Percentiles rank a stretch among this genome's conserved stretches.
Conservation (phyloP, 2,113 vertebrate species). For the Xiphias gladius region DNA sequence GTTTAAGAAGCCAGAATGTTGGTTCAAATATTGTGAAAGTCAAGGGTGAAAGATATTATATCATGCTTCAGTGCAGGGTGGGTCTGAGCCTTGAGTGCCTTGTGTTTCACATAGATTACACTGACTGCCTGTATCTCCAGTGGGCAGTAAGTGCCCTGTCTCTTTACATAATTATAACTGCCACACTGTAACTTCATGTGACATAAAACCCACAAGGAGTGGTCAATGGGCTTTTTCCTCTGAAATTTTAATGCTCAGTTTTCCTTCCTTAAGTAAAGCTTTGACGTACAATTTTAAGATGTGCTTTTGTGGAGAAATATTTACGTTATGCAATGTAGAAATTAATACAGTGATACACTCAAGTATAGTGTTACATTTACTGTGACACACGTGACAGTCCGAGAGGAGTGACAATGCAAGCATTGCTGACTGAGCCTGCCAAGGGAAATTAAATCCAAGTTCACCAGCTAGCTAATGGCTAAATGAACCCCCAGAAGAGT, state of each 20-base stretch:
- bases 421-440: not conserved
- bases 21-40: not conserved
- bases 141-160: not conserved
- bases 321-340: no score
- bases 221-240: not conserved
- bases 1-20: not conserved
- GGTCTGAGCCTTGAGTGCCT: constrained; percentile 2
- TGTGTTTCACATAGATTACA: constrained; percentile 48
- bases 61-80: not conserved
- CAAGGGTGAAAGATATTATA: not conserved
- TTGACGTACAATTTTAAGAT: not conserved
- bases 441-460: not conserved
- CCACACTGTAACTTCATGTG: not conserved
- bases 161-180: not conserved
- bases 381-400: not conserved
- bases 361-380: not conserved
- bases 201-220: not conserved
- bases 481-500: constrained; percentile 21
- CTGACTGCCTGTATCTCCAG: constrained; percentile 23
- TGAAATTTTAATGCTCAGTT: not conserved
- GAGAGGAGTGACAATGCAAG: not conserved
- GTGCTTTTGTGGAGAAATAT: no score
- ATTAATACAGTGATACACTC: no score
- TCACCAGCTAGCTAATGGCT: constrained; percentile 16
- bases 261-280: not conserved